Conservation (phyloP, 2,113 vertebrate species). For the Megaptera novaeangliae region DNA sequence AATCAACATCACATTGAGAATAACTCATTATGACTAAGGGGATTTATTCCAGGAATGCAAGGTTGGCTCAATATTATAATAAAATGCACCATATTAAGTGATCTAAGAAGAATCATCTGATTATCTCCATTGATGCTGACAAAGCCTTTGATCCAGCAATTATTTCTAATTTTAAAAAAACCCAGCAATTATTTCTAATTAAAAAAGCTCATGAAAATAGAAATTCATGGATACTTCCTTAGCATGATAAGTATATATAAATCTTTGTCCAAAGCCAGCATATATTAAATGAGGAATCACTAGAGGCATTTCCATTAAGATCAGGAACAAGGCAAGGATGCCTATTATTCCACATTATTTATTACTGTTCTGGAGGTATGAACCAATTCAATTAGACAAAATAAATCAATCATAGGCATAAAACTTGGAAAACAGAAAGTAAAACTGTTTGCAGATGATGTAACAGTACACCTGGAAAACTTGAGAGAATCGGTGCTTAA, state of each 20-base stretch:
- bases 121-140: background rate
- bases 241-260: background rate
- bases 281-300: background rate
- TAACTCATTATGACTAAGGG: background rate
- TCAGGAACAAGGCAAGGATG: background rate
- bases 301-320: background rate
- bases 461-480: background rate
- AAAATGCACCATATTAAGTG: background rate
- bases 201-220: background rate
- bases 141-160: background rate
- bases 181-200: conserved; percentile 8
- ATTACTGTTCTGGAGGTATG: background rate
- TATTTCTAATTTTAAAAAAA: background rate
- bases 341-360: background rate
- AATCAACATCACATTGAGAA: background rate
- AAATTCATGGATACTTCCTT: background rate
- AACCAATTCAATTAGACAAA: background rate
- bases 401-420: background rate
- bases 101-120: background rate
- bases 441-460: background rate
- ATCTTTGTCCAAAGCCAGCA: background rate
- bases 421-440: background rate
- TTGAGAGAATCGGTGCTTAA: background rate
- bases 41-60: background rate
- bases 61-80: background rate